phyloP scores from a whole-genome alignment of 1,140 invertebrate genomes.

The Leptinotarsa defecta region DNA sequence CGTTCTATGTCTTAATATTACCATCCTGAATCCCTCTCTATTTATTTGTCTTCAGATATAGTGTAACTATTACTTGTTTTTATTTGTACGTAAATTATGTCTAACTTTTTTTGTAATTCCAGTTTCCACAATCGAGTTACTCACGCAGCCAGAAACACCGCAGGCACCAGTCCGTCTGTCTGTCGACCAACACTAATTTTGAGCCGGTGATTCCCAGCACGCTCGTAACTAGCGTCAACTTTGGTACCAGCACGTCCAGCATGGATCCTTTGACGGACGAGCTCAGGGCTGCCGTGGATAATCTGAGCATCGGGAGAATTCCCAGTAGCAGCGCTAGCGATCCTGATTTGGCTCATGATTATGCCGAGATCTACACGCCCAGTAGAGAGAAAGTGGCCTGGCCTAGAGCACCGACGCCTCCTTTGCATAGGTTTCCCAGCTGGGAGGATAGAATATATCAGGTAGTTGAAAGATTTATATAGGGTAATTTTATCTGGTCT shows the following conservation, averaged over 20 bases:
- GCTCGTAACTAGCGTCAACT: constrained; percentile 54
- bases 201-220: constrained; percentile 55
- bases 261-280: constrained; percentile 61
- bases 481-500: no score
- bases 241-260: constrained; percentile 55
- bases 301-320: constrained; percentile 57
- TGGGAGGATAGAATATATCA: constrained; percentile 94
- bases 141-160: constrained; percentile 56
- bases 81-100: no score
- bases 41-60: no score
- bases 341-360: constrained; percentile 82
- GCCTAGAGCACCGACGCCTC: constrained; percentile 80
- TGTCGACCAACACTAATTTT: constrained; percentile 49
- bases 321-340: constrained; percentile 62
- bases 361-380: constrained; percentile 93
- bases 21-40: no score
- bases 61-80: no score
- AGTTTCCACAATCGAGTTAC: constrained; percentile 36
- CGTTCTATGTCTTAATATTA: no score
- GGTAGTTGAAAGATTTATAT: constrained; percentile 56
- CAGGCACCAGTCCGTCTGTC: constrained; percentile 62
- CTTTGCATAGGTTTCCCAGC: constrained; percentile 83
- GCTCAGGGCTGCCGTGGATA: constrained; percentile 63
- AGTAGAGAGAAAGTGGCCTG: constrained; percentile 73
- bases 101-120: background rate